Evolutionary conservation across 2,888 invertebrate genomes (phyloP), one percentile per base, ranked within the genome.

Genomic region (Nebria brevicollis): DNA sequence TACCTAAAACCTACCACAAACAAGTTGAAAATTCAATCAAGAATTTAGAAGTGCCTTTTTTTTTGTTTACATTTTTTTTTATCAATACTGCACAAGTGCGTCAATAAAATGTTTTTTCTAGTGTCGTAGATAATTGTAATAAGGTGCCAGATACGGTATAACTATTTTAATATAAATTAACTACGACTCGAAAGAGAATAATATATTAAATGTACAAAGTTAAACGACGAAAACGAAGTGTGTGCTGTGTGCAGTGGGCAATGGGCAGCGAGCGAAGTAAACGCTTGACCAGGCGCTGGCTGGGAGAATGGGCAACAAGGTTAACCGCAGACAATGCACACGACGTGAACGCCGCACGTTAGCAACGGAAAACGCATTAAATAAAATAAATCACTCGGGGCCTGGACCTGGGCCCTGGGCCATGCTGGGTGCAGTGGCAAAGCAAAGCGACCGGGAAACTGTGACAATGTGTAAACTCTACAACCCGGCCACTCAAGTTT

Each of bases 241-340:
- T 34, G 34, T 5, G 5, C 5, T 34, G 34, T 34, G 34, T 34
- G 34, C 34, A 34, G 2, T 34, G 34, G 54, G 54, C 54, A 54
- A 54, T 54, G 11, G 54, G 54, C 13, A 11, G 4, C 7, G 13
- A 7, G 54, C 11, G 54, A 54, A 54, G 54, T 54, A 54, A 54
- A 54, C 54, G 54, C 11, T 54, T 54, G 54, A 54, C 54, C 54
- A 54, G 54, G 8, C 54, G 54, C 54, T 8, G 54, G 7, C 2
- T 13, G 54, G 54, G 54, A 8, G 13, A 54, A 54, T 54, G 54
- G 54, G 13, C 54, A 54, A 54, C 54, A 54, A 54, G 54, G 54
- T 54, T 54, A 54, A 54, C 54, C 54, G 54, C 54, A 54, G 54
- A 54, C 54, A 54, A 54, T 54, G 54, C 54, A 54, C 54, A 54